Conservation (phyloP, 1,140 invertebrate species). For the Drosophila tropicalis region DNA sequence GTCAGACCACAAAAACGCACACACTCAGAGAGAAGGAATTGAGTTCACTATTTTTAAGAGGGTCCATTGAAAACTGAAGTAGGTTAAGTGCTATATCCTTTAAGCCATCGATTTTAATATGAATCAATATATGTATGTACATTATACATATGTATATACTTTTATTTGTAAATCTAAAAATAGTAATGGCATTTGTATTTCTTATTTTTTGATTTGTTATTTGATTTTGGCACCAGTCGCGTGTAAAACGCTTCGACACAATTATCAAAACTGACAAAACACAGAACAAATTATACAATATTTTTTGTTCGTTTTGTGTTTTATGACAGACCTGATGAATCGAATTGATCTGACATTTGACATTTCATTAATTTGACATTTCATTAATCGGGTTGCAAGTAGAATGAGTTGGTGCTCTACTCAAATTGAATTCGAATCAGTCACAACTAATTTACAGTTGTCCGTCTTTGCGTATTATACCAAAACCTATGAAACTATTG, state of each 20-base stretch:
- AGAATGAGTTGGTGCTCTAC: not conserved
- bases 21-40: not conserved
- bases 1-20: slow-evolving; percentile 20
- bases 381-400: slow-evolving; percentile 27
- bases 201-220: slow-evolving; percentile 6
- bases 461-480: too few relatives aligned
- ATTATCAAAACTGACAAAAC: slow-evolving; percentile 59
- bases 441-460: too few relatives aligned
- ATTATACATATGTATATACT: too few relatives aligned
- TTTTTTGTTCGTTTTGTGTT: not conserved
- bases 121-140: too few relatives aligned
- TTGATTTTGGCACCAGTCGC: slow-evolving; percentile 36
- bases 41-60: not conserved
- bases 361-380: slow-evolving; percentile 53
- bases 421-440: not conserved
- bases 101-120: slow-evolving; percentile 35
- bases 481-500: too few relatives aligned
- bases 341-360: slow-evolving; percentile 33
- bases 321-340: not conserved
- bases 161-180: not conserved
- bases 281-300: not conserved
- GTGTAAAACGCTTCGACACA: slow-evolving; percentile 63
- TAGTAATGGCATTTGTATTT: not conserved
- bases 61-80: slow-evolving; percentile 53
- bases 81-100: slow-evolving; percentile 73